These are phyloP conservation scores for Anguilla marmorata DNA, from an alignment of 2,797 vertebrate species.

Conservation along the genomic window DNA sequence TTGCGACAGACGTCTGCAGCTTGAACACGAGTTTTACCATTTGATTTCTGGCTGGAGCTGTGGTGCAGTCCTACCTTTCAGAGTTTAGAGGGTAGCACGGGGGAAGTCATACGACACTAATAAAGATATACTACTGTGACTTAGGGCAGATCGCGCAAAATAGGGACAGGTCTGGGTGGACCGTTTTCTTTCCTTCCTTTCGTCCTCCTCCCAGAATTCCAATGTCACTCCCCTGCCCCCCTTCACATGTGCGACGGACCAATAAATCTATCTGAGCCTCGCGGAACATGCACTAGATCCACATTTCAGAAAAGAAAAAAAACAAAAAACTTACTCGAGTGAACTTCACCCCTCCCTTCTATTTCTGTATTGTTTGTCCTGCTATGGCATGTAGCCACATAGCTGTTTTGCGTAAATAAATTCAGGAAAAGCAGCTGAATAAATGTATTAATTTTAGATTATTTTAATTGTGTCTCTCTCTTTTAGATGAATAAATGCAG, in stretches of 20 bases:
- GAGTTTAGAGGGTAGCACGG: conserved; percentile 38
- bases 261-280: conserved; percentile 56
- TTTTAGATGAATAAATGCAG: background rate
- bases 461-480: background rate
- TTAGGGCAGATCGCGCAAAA: conserved; percentile 51
- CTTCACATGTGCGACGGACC: conserved; percentile 45
- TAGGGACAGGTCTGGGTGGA: conserved; percentile 38
- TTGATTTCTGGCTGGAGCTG: conserved; percentile 43
- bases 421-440: background rate
- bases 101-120: conserved; percentile 56
- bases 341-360: conserved; percentile 53
- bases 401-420: background rate
- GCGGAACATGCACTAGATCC: conserved; percentile 60
- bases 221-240: conserved; percentile 40
- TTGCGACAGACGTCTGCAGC: conserved; percentile 37
- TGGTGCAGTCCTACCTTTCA: conserved; percentile 40
- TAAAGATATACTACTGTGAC: conserved; percentile 60
- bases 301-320: conserved; percentile 48
- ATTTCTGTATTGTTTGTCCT: background rate
- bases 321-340: conserved; percentile 62
- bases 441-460: background rate
- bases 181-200: conserved; percentile 24
- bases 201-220: conserved; percentile 33
- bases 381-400: background rate
- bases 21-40: conserved; percentile 44